Conservation (phyloP, 2,888 invertebrate species). For the Drosophila mettleri region DNA sequence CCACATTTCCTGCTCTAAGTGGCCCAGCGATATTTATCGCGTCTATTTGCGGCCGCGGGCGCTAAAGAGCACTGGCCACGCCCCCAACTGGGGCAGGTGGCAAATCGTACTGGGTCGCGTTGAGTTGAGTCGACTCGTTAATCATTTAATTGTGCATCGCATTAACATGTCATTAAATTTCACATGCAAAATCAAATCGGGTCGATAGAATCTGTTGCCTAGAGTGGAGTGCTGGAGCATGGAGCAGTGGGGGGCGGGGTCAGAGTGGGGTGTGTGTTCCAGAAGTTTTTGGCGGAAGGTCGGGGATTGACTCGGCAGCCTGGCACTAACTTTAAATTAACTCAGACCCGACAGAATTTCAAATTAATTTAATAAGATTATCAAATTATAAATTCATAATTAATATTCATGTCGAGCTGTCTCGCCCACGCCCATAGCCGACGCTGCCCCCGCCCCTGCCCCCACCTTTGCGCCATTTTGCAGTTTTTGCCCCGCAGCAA, state of each 20-base stretch:
- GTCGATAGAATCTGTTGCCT: not conserved
- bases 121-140: constrained; percentile 32
- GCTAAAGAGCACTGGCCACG: constrained; percentile 49
- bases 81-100: constrained; percentile 15
- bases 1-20: constrained; percentile 16
- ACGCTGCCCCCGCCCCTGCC: not conserved
- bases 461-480: not conserved
- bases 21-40: constrained; percentile 58
- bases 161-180: constrained; percentile 69
- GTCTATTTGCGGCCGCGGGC: constrained; percentile 30
- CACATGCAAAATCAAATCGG: constrained; percentile 46
- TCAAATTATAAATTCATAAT: constrained; percentile 80
- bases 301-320: not conserved
- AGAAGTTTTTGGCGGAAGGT: not conserved
- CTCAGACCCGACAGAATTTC: constrained; percentile 75
- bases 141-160: constrained; percentile 60
- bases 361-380: constrained; percentile 81
- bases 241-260: not conserved
- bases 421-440: constrained; percentile 21
- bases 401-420: constrained; percentile 71
- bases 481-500: constrained; percentile 1
- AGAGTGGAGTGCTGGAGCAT: not conserved
- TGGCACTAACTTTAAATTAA: constrained; percentile 74
- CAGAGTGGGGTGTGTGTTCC: not conserved
- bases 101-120: too few relatives aligned